Evolutionary conservation across 2,113 vertebrate species (phyloP).

Genomic region (Elephantulus edwardii): DNA sequence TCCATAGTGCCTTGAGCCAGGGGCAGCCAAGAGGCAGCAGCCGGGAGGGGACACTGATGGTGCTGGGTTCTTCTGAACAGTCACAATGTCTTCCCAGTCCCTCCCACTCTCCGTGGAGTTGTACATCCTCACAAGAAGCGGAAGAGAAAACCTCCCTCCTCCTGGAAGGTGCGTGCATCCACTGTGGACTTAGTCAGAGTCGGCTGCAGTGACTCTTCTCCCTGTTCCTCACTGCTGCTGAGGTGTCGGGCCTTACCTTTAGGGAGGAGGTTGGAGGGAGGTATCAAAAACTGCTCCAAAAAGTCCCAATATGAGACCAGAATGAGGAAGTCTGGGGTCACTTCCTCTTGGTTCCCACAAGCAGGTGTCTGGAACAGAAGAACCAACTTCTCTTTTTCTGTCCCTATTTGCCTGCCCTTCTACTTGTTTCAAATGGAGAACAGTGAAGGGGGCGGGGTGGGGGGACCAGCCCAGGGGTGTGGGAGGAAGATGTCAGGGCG

Average conservation of each 20-base stretch:
- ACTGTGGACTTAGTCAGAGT: not conserved
- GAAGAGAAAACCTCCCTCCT: not conserved
- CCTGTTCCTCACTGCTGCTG: not conserved
- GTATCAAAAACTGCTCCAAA: no score
- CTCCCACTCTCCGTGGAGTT: slow-evolving; percentile 81
- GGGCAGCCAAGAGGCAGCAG: not conserved
- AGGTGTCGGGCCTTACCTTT: not conserved
- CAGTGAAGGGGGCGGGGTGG: not conserved
- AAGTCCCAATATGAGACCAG: not conserved
- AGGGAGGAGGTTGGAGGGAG: not conserved
- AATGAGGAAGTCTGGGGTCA: accelerated
- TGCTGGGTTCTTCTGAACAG: not conserved
- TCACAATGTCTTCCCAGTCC: slow-evolving; percentile 82
- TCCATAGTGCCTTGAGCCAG: not conserved
- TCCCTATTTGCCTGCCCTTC: accelerated
- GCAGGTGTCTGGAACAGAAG: not conserved
- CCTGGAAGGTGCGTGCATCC: slow-evolving; percentile 42
- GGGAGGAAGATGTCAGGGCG: not conserved
- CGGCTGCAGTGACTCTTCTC: no score
- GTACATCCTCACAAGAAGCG: slow-evolving; percentile 74
- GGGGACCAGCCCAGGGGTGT: not conserved
- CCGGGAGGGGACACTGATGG: not conserved
- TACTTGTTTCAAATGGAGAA: not conserved
- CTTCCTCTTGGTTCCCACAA: accelerated
- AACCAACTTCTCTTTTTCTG: not conserved